A percentile compares a stretch with the other conserved stretches of the same genome.
Conservation (phyloP, 2,797 vertebrate genomes). For the Myripristis murdjan region DNA sequence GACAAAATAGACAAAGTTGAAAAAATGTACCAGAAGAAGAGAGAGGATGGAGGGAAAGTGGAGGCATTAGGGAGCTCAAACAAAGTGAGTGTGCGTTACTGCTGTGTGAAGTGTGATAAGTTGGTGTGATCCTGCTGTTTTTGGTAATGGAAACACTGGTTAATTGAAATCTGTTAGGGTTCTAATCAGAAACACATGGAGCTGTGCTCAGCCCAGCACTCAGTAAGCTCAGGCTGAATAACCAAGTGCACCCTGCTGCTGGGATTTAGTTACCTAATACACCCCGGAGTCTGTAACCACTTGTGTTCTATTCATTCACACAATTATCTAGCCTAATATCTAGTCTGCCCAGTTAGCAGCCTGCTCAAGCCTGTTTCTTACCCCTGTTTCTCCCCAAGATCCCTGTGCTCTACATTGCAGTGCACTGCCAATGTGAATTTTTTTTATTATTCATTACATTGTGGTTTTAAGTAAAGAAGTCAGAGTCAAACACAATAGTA, state of each 20-base stretch:
- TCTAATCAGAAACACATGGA: slow-evolving; percentile 84
- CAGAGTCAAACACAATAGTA: slow-evolving; percentile 44
- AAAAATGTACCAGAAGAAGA: slow-evolving; percentile 4
- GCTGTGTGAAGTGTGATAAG: slow-evolving; percentile 25
- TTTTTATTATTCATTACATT: too few species aligned
- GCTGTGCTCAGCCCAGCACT: slow-evolving; percentile 82
- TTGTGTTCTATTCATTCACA: slow-evolving; percentile 45
- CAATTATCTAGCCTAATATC: slow-evolving; percentile 44
- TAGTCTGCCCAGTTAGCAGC: slow-evolving; percentile 41
- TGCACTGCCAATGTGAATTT: slow-evolving; percentile 1
- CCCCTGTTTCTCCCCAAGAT: slow-evolving; percentile 32
- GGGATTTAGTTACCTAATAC: slow-evolving; percentile 42
- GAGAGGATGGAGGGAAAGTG: not conserved
- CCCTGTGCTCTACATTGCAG: slow-evolving; percentile 44
- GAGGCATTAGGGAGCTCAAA: slow-evolving; percentile 19
- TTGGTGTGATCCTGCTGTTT: slow-evolving; percentile 63
- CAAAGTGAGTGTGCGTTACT: slow-evolving; percentile 2
- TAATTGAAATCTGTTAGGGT: slow-evolving; percentile 86
- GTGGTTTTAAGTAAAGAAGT: slow-evolving; percentile 63
- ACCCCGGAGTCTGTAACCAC: slow-evolving; percentile 32
- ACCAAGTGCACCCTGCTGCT: slow-evolving; percentile 31
- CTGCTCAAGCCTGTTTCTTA: slow-evolving; percentile 47
- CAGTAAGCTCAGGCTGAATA: slow-evolving; percentile 19
- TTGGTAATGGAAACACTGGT: slow-evolving; percentile 84
- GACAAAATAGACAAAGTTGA: not conserved